Evolutionary conservation across 2,797 vertebrate genomes (phyloP).

Genomic region (Masticophis lateralis): DNA sequence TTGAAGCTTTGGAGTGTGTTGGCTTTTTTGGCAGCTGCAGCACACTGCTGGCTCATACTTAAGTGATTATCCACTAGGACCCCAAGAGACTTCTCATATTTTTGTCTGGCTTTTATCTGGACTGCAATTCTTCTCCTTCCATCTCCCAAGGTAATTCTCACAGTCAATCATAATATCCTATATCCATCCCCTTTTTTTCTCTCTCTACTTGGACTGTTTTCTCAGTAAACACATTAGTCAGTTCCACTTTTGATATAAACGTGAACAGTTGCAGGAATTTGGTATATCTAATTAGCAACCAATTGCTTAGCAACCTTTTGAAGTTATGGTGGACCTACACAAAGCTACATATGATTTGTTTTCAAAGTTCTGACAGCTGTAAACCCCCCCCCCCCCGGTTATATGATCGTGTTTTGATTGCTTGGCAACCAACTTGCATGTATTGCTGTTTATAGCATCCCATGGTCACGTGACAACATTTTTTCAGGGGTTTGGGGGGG

Average conservation of each 20-base stretch:
- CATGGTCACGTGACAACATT: not conserved
- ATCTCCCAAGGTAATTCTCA: not conserved
- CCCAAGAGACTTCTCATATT: not conserved
- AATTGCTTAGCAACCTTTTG: not conserved
- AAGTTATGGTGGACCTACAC: not conserved
- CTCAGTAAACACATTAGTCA: not conserved
- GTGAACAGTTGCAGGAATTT: too few relatives aligned
- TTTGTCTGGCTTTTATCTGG: not conserved
- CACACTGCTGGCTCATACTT: not conserved
- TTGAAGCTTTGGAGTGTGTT: not conserved
- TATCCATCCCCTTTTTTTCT: not conserved
- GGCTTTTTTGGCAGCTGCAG: not conserved
- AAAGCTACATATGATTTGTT: not conserved
- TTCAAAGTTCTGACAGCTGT: not conserved
- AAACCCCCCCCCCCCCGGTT: fast-evolving
- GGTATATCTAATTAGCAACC: not conserved
- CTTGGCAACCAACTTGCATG: not conserved
- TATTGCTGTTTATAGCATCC: not conserved
- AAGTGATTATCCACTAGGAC: not conserved
- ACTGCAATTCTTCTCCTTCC: not conserved
- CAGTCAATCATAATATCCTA: not conserved
- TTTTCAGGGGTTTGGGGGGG: not conserved
- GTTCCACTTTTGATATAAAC: not conserved
- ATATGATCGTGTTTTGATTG: not conserved
- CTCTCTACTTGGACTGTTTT: not conserved